Base-by-base conservation (phyloP, 2,113 vertebrate species). In the Vulpes vulpes region DNA sequence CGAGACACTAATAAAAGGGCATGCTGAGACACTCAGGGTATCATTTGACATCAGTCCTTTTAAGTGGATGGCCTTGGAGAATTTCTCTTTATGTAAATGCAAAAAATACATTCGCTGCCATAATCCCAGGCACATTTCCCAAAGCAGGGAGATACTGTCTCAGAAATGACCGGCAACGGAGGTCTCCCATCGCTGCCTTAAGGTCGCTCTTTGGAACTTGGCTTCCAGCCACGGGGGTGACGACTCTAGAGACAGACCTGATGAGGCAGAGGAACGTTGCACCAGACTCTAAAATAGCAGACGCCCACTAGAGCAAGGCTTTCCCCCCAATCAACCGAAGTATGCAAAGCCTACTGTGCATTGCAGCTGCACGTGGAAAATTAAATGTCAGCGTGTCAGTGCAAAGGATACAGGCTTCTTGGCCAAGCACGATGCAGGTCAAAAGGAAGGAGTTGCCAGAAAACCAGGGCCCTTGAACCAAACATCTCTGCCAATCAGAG, bases 171-270 rank as follows among this genome's bases (percentile, higher is more conserved):
- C 6, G 23, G 27, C 25, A 11, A 15, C 25, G 12, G 43, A 55
- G 0, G 2, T 30, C n/a, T 43, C 8, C 9, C 3, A 0, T 64
- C 11, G 9, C 8, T 0, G 0, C 32, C 15, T 4, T 16, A 32
- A 43, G 27, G 62, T 5, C 30, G 38, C n/a, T 64, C 30, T 30
- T 35, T 35, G 14, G 20, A 86, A 14, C 11, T 8, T 10, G 64
- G 6, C 0, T 80, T 3, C 0, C 19, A 25, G 38, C 3, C 30
- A 51, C 8, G 0, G 43, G 19, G 27, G 11, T 71, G 62, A 35
- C 43, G 7, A 38, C 27, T 35, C 12, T 60, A 19, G 25, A 80
- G 8, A 51, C 4, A 60, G 60, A 14, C 17, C 64, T 1, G 3
- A 62, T 25, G 1, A 25, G 38, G 38, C 2, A 15, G 9, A 78